Evolutionary conservation across 2,113 vertebrate species (phyloP).

Genomic region (Muntiacus muntjak): DNA sequence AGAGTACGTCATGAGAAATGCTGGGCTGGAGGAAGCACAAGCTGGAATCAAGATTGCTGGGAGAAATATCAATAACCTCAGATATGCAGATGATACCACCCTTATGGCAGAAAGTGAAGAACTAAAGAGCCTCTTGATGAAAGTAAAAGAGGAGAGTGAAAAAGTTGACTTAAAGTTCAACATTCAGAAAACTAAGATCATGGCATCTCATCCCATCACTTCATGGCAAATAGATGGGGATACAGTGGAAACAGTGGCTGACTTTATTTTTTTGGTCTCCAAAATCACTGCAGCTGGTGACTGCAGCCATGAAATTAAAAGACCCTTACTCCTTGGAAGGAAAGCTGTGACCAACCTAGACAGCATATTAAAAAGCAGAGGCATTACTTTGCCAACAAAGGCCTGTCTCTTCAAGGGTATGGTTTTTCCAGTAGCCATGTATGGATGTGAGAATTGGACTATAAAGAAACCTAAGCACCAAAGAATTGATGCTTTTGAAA

Average conservation of each 20-base stretch:
- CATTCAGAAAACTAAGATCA: background rate
- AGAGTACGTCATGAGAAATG: background rate
- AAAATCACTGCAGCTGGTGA: background rate
- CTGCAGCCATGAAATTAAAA: background rate
- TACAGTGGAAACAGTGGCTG: background rate
- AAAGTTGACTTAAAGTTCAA: background rate
- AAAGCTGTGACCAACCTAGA: background rate
- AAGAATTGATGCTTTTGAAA: background rate
- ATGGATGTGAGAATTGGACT: background rate
- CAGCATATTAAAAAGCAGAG: background rate
- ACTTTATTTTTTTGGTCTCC: background rate
- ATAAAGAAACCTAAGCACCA: background rate
- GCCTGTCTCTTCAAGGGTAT: background rate
- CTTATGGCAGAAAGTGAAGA: background rate
- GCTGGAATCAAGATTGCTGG: background rate
- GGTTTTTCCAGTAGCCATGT: background rate
- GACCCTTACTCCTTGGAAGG: background rate
- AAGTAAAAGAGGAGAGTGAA: background rate
- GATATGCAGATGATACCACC: background rate
- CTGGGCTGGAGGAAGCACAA: background rate
- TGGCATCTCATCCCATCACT: background rate
- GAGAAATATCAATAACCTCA: background rate
- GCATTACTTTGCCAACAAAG: background rate
- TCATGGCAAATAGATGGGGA: background rate
- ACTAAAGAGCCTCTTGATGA: background rate